Percentiles rank a stretch among this genome's conserved stretches.
phyloP scores from a whole-genome alignment of 2,888 invertebrate species.

The Pediacus dermestoides region DNA sequence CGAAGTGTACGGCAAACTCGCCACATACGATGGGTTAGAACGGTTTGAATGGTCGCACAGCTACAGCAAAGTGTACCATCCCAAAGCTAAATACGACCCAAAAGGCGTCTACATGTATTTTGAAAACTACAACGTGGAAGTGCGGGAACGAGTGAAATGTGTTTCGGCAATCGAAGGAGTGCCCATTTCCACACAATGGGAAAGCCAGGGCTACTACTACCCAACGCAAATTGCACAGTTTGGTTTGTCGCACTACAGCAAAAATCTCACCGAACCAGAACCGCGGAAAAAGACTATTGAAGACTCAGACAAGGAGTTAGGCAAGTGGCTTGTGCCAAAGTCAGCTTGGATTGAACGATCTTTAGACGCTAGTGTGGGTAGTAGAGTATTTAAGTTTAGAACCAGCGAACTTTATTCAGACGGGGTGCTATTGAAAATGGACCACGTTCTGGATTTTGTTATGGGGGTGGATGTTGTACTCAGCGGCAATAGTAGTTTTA shows the following conservation, averaged over 20 bases:
- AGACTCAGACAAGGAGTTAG: constrained; percentile 64
- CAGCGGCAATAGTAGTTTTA: constrained; percentile 77
- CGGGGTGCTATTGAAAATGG: constrained; percentile 65
- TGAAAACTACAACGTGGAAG: constrained; percentile 97
- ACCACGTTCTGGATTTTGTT: constrained; percentile 71
- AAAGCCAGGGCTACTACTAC: constrained; percentile 91
- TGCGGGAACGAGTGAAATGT: constrained; percentile 92
- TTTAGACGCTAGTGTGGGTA: constrained; percentile 57
- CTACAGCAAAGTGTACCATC: constrained; percentile 85
- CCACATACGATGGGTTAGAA: constrained; percentile 67
- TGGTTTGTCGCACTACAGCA: constrained; percentile 95
- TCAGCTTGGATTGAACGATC: constrained; percentile 63
- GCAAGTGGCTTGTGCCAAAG: constrained; percentile 72
- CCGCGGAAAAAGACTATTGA: constrained; percentile 71
- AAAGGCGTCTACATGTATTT: constrained; percentile 93
- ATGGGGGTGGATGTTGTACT: constrained; percentile 70
- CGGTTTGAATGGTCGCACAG: constrained; percentile 94
- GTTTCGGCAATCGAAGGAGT: constrained; percentile 92
- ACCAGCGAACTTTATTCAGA: constrained; percentile 67
- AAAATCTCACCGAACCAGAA: constrained; percentile 82
- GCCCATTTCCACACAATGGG: constrained; percentile 97
- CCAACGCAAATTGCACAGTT: constrained; percentile 99
- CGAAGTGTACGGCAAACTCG: constrained; percentile 87
- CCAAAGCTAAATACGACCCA: constrained; percentile 84
- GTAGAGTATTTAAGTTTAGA: constrained; percentile 67